These are phyloP conservation scores for Aplocera efformata DNA, from an alignment of 2,888 invertebrate genomes.

Conservation along the genomic window DNA sequence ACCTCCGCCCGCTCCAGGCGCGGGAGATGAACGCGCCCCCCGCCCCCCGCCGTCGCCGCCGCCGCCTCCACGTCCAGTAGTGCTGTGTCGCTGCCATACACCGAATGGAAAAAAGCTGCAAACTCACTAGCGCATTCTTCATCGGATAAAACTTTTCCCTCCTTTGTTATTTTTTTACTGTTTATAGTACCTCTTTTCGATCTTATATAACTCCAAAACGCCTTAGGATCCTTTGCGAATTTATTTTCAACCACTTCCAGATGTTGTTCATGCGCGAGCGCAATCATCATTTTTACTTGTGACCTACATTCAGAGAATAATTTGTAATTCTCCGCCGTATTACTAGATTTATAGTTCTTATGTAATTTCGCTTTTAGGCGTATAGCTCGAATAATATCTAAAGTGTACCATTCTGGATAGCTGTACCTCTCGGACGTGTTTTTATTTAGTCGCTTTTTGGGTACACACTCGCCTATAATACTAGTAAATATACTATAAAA, in stretches of 20 bases:
- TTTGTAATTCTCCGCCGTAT: background rate
- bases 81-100: background rate
- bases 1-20: too few relatives aligned
- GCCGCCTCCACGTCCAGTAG: background rate
- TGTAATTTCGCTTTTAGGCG: background rate
- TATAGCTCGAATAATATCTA: background rate
- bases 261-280: background rate
- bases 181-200: background rate
- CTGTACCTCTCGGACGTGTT: background rate
- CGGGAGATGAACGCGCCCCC: too few relatives aligned
- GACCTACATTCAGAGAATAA: constrained; percentile 1
- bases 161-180: background rate
- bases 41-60: too few relatives aligned
- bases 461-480: background rate
- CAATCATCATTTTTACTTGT: background rate
- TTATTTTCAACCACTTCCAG: background rate
- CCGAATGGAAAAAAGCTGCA: constrained; percentile 2
- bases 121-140: background rate
- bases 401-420: constrained; percentile 2
- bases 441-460: background rate
- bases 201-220: constrained; percentile 1
- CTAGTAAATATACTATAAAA: background rate
- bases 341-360: background rate
- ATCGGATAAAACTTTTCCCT: background rate
- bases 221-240: background rate